A percentile compares a stretch with the other conserved stretches of the same genome.
phyloP scores from a whole-genome alignment of 2,113 vertebrate genomes.

The Lampris megalopsis region DNA sequence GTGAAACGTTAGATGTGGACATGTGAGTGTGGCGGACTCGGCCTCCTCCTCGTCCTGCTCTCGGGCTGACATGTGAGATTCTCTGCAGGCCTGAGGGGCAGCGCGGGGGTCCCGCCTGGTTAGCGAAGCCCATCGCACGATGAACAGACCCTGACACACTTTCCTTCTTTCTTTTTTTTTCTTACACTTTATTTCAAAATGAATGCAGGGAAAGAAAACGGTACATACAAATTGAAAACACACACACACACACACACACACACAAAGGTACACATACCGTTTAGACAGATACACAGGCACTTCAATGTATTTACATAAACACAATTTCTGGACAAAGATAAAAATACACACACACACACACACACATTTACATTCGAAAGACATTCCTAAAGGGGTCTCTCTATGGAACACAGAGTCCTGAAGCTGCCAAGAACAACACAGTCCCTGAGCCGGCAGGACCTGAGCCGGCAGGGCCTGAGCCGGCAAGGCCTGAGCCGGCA shows the following conservation, averaged over 20 bases:
- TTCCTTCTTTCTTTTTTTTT: slow-evolving; percentile 72
- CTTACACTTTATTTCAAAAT: slow-evolving; percentile 28
- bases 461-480: too few species aligned
- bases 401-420: slow-evolving; percentile 79
- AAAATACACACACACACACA: slow-evolving; percentile 19
- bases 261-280: slow-evolving; percentile 48
- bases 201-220: slow-evolving; percentile 22
- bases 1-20: slow-evolving; percentile 69
- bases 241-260: too few species aligned
- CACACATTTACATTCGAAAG: slow-evolving; percentile 6
- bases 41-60: slow-evolving; percentile 61
- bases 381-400: slow-evolving; percentile 71
- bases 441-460: slow-evolving; percentile 61
- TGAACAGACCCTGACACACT: slow-evolving; percentile 40
- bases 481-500: too few species aligned
- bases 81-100: slow-evolving; percentile 68
- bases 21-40: slow-evolving; percentile 69
- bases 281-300: slow-evolving; percentile 41
- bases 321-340: slow-evolving; percentile 56
- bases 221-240: slow-evolving; percentile 46
- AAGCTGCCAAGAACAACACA: slow-evolving; percentile 77
- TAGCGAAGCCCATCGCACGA: slow-evolving; percentile 48
- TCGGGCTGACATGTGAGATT: slow-evolving; percentile 70
- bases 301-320: slow-evolving; percentile 56
- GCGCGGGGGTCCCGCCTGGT: slow-evolving; percentile 39